Conservation (phyloP, 1,140 invertebrate species). For the Drosophila nigromelanica region DNA sequence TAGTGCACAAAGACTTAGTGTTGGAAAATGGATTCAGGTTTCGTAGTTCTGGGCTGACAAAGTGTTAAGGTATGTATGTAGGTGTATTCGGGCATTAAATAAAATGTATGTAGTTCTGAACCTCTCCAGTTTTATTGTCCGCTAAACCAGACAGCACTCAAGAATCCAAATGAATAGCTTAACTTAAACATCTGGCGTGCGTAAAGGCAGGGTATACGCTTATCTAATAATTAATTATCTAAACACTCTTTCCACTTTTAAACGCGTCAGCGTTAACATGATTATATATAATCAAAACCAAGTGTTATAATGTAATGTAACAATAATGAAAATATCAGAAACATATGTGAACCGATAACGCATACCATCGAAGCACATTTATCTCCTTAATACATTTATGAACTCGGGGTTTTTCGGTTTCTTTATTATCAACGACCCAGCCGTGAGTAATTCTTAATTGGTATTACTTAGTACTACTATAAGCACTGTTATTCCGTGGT, state of each 20-base stretch:
- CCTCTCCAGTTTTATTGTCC: no score
- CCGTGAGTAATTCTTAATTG: constrained; percentile 32
- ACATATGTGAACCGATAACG: neutral
- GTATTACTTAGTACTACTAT: constrained; percentile 14
- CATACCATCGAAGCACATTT: neutral
- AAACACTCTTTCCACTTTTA: neutral
- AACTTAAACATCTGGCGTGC: neutral
- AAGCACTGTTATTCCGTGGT: constrained; percentile 10
- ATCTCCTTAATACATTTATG: constrained; percentile 2
- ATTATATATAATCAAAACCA: neutral
- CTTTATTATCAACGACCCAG: constrained; percentile 19
- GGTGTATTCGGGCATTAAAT: no score
- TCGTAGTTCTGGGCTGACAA: no score
- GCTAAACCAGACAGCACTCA: neutral
- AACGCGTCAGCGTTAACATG: no score
- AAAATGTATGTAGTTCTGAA: no score
- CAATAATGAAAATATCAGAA: neutral
- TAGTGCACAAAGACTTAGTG: neutral
- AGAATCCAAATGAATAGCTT: no score
- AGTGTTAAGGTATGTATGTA: no score
- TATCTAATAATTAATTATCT: neutral
- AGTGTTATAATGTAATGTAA: neutral
- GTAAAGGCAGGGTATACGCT: neutral
- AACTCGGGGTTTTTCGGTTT: constrained; percentile 4
- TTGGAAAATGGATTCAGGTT: neutral